Base-by-base conservation (phyloP, 2,113 vertebrate species). In the Numida meleagris region DNA sequence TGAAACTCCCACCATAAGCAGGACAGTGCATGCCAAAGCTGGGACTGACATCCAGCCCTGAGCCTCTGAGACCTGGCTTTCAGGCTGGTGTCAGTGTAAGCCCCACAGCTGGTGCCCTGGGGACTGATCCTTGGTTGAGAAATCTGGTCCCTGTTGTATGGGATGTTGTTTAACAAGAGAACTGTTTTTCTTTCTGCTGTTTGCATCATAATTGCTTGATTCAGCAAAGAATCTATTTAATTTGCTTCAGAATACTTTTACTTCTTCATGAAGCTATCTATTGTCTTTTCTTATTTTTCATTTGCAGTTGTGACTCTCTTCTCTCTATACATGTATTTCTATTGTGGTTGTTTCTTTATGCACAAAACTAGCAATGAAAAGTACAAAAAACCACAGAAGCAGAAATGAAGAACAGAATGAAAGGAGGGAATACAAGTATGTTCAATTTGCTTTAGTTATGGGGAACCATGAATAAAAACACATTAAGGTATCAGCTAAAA, bases 391-490 rank as follows among this genome's bases (percentile, higher is more conserved):
- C 15, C 27, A 53, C 51, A 16, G 15, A 53, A 66, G 34, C 53
- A 86, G n/a, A 80, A 81, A 3, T 59, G 70, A 86, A 81, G 42
- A 86, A 71, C 1, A 9, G 66, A 78, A 46, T 78, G 45, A 93
- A 87, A 62, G 36, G 6, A 1, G 0, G 6, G 2, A 93, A n/a
- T 89, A 43, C 36, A 65, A 73, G 45, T 76, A 33, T 0, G 0
- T 82, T 78, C 38, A 72, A 65, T 61, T 46, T 27, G 31, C 21
- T 68, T 93, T 7, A 55, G 42, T 72, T 79, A 38, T 20, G 51
- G 43, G 11, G 48, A 88, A 40, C 18, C 20, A 24, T 80, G 82
- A 85, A 93, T 88, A 65, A 92, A 92, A 81, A 65, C n/a, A 7
- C 34, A 27, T 65, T 82, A 88, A 66, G 7, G 10, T 91, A 34